A percentile compares a stretch with the other conserved stretches of the same genome.
phyloP scores from a whole-genome alignment of 2,113 vertebrate genomes.

The Epinephelus moara region DNA sequence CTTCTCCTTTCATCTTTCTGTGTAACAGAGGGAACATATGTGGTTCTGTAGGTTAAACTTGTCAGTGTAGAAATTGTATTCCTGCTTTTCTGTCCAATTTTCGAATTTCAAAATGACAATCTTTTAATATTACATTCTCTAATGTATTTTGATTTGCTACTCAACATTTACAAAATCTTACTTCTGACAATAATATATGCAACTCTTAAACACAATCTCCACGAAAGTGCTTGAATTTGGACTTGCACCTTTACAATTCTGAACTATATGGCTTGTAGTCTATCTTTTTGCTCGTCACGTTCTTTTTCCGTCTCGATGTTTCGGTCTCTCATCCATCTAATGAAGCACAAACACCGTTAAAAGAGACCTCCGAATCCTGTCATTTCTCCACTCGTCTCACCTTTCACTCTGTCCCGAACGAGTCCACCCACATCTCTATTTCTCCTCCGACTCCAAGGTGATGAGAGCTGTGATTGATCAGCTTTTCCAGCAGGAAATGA shows the following conservation, averaged over 20 bases:
- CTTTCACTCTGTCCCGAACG: constrained; percentile 27
- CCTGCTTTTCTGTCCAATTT: not conserved
- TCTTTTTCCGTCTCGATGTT: not conserved
- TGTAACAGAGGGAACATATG: not conserved
- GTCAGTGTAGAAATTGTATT: not conserved
- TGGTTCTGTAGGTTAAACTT: not conserved
- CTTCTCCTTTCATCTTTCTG: not conserved
- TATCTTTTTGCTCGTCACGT: not conserved
- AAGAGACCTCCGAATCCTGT: not conserved
- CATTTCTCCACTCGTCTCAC: constrained; percentile 35
- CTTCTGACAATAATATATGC: not conserved
- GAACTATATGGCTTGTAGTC: not conserved
- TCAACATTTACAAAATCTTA: not conserved
- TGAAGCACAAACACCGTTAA: not conserved
- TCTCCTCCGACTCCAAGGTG: constrained; percentile 55
- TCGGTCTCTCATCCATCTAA: not conserved
- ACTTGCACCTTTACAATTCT: not conserved
- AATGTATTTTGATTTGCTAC: not conserved
- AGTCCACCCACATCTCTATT: constrained; percentile 40
- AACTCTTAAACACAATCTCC: not conserved
- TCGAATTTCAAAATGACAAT: not conserved
- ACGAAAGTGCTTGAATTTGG: not conserved
- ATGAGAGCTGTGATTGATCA: constrained; percentile 78
- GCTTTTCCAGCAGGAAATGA: constrained; percentile 82
- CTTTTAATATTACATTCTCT: not conserved